phyloP scores from a whole-genome alignment of 2,797 vertebrate species.

The Picus viridis region DNA sequence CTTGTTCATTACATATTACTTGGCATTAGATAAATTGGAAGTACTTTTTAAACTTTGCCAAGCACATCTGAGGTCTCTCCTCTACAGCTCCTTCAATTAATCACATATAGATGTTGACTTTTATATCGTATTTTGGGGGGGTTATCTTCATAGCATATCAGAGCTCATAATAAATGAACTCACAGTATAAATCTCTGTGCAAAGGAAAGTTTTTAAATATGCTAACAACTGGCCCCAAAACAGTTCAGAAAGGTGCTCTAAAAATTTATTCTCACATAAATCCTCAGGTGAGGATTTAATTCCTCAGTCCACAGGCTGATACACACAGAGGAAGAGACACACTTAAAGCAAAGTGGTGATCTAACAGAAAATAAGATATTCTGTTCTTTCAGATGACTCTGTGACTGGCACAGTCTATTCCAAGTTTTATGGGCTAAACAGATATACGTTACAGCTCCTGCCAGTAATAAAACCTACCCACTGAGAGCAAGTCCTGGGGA shows the following conservation, averaged over 20 bases:
- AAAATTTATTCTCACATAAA: not conserved
- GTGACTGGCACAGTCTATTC: not conserved
- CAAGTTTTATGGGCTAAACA: conserved; percentile 21
- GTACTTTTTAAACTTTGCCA: conserved; percentile 10
- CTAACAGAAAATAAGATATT: not conserved
- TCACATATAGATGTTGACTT: conserved; percentile 3
- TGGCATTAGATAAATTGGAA: conserved; percentile 24
- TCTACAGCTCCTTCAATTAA: conserved; percentile 30
- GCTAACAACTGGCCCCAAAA: conserved; percentile 8
- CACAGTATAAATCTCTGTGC: not conserved
- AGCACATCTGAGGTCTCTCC: conserved; percentile 19
- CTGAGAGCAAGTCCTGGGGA: conserved; percentile 5
- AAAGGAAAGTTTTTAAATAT: conserved; percentile 25
- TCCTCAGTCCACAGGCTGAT: not conserved
- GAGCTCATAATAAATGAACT: not conserved
- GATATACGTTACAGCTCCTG: not conserved
- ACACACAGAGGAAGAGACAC: not conserved
- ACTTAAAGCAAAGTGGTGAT: not conserved
- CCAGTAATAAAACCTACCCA: not conserved
- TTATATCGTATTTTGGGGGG: not conserved
- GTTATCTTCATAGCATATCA: conserved; percentile 2
- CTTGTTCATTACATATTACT: not conserved
- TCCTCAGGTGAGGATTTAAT: not conserved
- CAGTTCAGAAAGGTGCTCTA: not conserved
- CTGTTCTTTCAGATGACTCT: not conserved